Conservation (phyloP, 2,113 vertebrate species). For the Pao palembangensis region DNA sequence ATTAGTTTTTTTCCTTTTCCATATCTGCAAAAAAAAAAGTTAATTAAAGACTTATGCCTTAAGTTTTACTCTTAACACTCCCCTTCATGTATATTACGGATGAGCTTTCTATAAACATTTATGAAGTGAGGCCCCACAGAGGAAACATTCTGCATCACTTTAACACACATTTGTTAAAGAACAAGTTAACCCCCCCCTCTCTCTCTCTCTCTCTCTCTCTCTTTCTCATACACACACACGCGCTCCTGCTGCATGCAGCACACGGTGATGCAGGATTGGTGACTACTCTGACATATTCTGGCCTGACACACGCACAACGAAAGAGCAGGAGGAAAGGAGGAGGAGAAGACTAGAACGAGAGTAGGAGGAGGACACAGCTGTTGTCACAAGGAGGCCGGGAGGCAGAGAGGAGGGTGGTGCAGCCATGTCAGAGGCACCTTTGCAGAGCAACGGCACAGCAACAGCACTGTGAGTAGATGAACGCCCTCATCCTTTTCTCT, state of each 20-base stretch:
- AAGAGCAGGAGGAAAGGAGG: constrained; percentile 40
- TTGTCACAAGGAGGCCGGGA: constrained; percentile 20
- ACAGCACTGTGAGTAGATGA: constrained; percentile 59
- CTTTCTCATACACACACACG: constrained; percentile 3
- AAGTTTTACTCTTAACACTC: too few species aligned
- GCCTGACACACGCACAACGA: constrained; percentile 25
- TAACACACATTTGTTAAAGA: too few species aligned
- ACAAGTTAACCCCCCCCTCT: not conserved
- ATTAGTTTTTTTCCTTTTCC: too few species aligned
- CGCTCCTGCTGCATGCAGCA: constrained; percentile 41
- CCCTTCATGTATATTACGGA: too few species aligned
- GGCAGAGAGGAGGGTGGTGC: constrained; percentile 24
- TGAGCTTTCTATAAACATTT: too few species aligned
- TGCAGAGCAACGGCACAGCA: constrained; percentile 62
- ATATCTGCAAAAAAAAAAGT: too few species aligned
- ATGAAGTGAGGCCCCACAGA: too few species aligned
- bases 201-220: constrained; percentile 2
- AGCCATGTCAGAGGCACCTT: constrained; percentile 69
- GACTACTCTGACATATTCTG: constrained; percentile 46
- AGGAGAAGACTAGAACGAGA: constrained; percentile 7
- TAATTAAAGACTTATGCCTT: too few species aligned
- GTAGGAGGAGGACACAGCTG: constrained; percentile 11
- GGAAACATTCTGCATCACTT: too few species aligned
- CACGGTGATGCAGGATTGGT: constrained; percentile 43
- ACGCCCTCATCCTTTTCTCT: not conserved